A percentile compares a stretch with the other conserved stretches of the same genome.
Conservation (phyloP, 1,140 invertebrate species). For the Habropoda laboriosa region DNA sequence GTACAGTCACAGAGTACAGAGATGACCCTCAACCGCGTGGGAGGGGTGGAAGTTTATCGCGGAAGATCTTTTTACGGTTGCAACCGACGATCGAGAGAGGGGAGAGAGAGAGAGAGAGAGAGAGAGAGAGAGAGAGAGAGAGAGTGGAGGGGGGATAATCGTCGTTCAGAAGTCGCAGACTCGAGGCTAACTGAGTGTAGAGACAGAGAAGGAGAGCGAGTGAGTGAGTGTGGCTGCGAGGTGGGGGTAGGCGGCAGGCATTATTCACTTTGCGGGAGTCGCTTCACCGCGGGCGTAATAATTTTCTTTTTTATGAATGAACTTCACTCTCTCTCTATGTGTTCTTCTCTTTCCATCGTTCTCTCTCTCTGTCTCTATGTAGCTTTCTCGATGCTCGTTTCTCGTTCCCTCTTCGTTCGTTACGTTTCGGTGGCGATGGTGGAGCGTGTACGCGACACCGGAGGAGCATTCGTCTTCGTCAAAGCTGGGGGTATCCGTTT, state of each 20-base stretch:
- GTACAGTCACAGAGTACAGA: neutral
- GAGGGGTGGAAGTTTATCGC: constrained; percentile 66
- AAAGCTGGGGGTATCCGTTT: constrained; percentile 10
- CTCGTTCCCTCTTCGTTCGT: neutral
- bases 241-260: constrained; percentile 43
- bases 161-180: constrained; percentile 49
- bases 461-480: constrained; percentile 57
- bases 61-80: constrained; percentile 65
- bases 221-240: neutral
- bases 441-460: constrained; percentile 29
- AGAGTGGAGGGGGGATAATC: constrained; percentile 51
- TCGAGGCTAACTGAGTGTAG: no score
- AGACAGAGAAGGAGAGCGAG: constrained; percentile 12
- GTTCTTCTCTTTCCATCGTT: neutral
- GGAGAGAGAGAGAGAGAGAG: neutral
- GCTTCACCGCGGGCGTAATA: constrained; percentile 58
- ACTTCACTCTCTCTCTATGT: constrained; percentile 42
- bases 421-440: neutral
- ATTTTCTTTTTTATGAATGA: constrained; percentile 70
- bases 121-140: neutral
- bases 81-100: constrained; percentile 33
- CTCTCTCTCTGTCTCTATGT: neutral
- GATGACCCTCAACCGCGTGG: constrained; percentile 42
- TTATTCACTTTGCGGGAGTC: constrained; percentile 70
- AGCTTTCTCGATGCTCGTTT: neutral